phyloP scores from a whole-genome alignment of 1,140 invertebrate genomes.

The Heliconius nattereri region DNA sequence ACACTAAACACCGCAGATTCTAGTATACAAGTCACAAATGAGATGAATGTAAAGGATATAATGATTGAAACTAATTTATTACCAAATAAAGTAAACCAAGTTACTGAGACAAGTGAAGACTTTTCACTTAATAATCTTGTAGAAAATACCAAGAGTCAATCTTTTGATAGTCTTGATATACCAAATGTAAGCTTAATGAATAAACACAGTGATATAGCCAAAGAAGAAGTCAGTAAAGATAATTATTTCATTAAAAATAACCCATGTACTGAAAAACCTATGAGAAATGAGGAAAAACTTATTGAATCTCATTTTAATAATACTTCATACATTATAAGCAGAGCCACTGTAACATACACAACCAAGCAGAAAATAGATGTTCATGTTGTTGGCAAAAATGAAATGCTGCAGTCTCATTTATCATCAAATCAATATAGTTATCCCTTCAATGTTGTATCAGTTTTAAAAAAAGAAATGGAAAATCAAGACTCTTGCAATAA shows the following conservation, averaged over 20 bases:
- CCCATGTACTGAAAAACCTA: slow-evolving; percentile 33
- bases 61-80: slow-evolving; percentile 49
- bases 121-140: slow-evolving; percentile 36
- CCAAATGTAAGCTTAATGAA: slow-evolving; percentile 72
- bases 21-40: slow-evolving; percentile 40
- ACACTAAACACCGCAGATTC: slow-evolving; percentile 38
- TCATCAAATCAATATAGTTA: slow-evolving; percentile 46
- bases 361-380: slow-evolving; percentile 71
- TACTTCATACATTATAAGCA: slow-evolving; percentile 64
- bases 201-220: slow-evolving; percentile 54
- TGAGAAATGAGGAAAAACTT: slow-evolving; percentile 41
- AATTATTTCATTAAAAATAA: not conserved
- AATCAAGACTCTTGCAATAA: slow-evolving; percentile 28
- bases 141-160: slow-evolving; percentile 35
- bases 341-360: slow-evolving; percentile 70
- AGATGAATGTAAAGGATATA: slow-evolving; percentile 43
- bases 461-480: slow-evolving; percentile 62
- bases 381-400: slow-evolving; percentile 59
- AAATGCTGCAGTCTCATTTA: slow-evolving; percentile 44
- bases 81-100: slow-evolving; percentile 46
- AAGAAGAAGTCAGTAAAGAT: slow-evolving; percentile 45
- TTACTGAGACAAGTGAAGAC: slow-evolving; percentile 50
- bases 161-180: slow-evolving; percentile 71
- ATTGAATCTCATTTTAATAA: slow-evolving; percentile 45
- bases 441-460: slow-evolving; percentile 67